These are phyloP conservation scores for Caranx melampygus DNA, from an alignment of 2,113 vertebrate species.

Conservation along the genomic window DNA sequence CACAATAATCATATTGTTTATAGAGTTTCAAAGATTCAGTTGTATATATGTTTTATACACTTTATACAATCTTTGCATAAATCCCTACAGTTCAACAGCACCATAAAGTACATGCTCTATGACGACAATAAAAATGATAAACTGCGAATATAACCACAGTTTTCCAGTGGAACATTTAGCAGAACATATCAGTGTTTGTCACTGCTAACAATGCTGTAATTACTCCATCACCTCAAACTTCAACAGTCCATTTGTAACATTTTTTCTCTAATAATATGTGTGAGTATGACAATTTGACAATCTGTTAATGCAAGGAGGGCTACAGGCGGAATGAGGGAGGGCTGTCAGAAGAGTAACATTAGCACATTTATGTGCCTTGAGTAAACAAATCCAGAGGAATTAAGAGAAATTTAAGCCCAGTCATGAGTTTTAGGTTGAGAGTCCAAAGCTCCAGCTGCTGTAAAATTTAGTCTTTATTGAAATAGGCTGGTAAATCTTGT, in stretches of 20 bases:
- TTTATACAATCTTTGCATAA: too few species aligned
- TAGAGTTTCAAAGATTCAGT: too few species aligned
- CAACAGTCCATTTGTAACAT: neutral
- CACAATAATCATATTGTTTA: too few species aligned
- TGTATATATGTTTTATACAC: too few species aligned
- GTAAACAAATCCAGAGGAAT: neutral
- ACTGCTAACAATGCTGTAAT: neutral
- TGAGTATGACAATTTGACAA: neutral
- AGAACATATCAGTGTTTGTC: neutral
- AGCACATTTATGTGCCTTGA: too few species aligned
- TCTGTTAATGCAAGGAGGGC: neutral
- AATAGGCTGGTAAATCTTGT: neutral
- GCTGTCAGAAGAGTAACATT: too few species aligned
- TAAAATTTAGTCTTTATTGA: neutral
- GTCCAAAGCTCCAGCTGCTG: conserved; percentile 15
- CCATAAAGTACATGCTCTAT: too few species aligned
- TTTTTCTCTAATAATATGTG: neutral
- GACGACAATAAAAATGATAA: too few species aligned
- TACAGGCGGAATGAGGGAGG: too few species aligned
- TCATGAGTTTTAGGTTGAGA: neutral
- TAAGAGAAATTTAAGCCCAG: neutral
- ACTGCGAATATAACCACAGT: neutral
- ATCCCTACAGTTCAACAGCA: too few species aligned
- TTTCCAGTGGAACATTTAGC: neutral
- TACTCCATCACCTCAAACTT: neutral